Conservation (phyloP, 2,797 vertebrate species). For the Platalea minor region DNA sequence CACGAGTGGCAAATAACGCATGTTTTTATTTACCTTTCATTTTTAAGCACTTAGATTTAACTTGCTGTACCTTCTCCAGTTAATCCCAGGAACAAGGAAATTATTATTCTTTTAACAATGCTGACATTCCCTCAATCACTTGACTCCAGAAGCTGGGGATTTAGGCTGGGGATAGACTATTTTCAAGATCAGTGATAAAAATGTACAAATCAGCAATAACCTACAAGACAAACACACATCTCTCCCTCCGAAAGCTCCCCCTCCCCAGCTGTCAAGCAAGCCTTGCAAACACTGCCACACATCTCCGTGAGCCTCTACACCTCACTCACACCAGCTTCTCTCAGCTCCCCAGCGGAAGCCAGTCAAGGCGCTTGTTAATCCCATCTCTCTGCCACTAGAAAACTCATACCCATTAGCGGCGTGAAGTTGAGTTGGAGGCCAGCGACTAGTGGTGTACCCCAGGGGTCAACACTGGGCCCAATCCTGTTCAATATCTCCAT, state of each 20-base stretch:
- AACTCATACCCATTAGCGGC: fast-evolving
- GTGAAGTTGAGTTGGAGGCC: background rate
- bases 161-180: background rate
- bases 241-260: background rate
- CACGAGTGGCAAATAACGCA: background rate
- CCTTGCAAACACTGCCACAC: background rate
- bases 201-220: background rate
- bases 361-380: background rate
- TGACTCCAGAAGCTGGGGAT: background rate
- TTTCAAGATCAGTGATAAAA: background rate
- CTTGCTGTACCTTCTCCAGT: background rate
- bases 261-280: background rate
- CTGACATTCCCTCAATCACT: background rate
- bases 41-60: background rate
- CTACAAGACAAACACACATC: background rate
- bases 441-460: background rate
- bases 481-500: background rate
- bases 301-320: background rate
- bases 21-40: background rate
- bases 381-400: background rate
- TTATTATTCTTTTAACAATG: background rate
- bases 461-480: background rate
- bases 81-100: background rate
- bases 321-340: background rate
- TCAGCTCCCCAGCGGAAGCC: background rate